These are phyloP conservation scores for Polymixis flavicincta DNA, from an alignment of 2,888 invertebrate species.

Conservation along the genomic window DNA sequence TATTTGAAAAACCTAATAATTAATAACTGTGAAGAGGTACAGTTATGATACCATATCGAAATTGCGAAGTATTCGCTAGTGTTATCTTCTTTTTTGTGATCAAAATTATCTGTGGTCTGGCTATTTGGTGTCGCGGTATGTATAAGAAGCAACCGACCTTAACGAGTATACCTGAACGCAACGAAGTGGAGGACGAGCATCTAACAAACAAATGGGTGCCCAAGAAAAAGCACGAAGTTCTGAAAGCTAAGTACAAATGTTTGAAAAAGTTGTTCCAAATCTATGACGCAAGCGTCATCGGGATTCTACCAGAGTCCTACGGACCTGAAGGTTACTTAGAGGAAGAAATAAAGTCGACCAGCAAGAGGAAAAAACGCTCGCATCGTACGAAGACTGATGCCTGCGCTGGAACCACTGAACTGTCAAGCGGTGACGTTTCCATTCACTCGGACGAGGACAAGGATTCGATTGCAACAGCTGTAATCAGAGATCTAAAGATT, in stretches of 20 bases:
- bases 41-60: conserved; percentile 84
- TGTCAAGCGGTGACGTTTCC: conserved; percentile 72
- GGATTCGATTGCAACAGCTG: conserved; percentile 70
- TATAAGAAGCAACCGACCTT: conserved; percentile 73
- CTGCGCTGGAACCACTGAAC: conserved; percentile 79
- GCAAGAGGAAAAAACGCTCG: conserved; percentile 75
- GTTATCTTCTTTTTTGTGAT: conserved; percentile 75
- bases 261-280: conserved; percentile 87
- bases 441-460: conserved; percentile 56
- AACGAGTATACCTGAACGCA: conserved; percentile 81
- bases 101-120: conserved; percentile 78
- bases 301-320: conserved; percentile 77
- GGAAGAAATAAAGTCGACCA: conserved; percentile 61
- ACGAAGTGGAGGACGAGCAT: conserved; percentile 76
- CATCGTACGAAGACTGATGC: conserved; percentile 83
- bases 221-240: conserved; percentile 86
- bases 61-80: conserved; percentile 80
- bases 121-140: conserved; percentile 68
- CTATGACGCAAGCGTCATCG: conserved; percentile 85
- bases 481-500: conserved; percentile 76
- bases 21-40: conserved; percentile 69
- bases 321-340: conserved; percentile 48
- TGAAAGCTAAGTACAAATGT: conserved; percentile 88
- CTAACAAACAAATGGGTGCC: conserved; percentile 83
- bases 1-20: conserved; percentile 59